Evolutionary conservation across 2,113 vertebrate species (phyloP).

Genomic region (Procavia capensis): DNA sequence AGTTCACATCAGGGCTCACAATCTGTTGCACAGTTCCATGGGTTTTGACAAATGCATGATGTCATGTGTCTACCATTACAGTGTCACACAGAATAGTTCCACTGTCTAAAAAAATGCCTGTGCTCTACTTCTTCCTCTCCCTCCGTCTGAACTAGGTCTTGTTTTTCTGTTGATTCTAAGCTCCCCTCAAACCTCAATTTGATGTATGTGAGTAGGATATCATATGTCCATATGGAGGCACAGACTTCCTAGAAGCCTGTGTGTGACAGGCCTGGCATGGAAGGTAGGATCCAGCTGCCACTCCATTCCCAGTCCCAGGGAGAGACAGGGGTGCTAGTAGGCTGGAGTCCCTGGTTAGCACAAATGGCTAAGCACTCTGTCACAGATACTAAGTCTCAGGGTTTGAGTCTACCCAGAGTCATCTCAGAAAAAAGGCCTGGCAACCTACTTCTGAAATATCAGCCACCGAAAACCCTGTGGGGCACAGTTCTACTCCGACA

Average conservation of each 20-base stretch:
- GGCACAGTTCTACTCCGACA: background rate
- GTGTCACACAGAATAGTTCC: background rate
- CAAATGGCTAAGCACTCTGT: background rate
- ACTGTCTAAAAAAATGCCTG: background rate
- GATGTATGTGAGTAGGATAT: accelerated
- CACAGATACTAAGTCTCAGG: background rate
- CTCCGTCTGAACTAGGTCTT: background rate
- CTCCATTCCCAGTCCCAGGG: background rate
- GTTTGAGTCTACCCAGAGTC: background rate
- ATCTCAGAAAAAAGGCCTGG: background rate
- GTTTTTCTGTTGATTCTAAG: background rate
- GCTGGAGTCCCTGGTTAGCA: background rate
- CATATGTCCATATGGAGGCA: background rate
- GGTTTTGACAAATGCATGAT: background rate
- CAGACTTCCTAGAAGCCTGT: too few relatives aligned
- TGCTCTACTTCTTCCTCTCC: background rate
- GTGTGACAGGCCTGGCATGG: too few relatives aligned
- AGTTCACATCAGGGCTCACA: background rate
- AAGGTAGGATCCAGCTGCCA: too few relatives aligned
- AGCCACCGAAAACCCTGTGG: background rate
- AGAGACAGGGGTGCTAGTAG: background rate
- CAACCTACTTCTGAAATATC: background rate
- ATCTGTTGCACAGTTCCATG: background rate
- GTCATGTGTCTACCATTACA: background rate
- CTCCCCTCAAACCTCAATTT: background rate